Percentiles rank a stretch among this genome's conserved stretches.
phyloP scores from a whole-genome alignment of 2,888 invertebrate genomes.

The Palloptera scutellata region DNA sequence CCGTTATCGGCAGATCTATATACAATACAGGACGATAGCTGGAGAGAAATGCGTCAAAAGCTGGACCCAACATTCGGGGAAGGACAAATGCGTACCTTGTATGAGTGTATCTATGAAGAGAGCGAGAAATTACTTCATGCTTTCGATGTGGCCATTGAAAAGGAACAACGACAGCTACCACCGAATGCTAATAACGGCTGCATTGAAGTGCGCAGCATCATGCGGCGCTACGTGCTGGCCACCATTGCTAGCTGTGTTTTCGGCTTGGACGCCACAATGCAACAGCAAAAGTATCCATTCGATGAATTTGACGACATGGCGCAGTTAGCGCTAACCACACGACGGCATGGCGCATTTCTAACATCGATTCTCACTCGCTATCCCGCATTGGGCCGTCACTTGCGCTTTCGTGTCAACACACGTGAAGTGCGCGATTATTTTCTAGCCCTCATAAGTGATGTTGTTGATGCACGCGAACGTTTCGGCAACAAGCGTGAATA shows the following conservation, averaged over 20 bases:
- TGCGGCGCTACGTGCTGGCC: slow-evolving; percentile 52
- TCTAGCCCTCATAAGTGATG: slow-evolving; percentile 44
- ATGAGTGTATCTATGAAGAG: slow-evolving; percentile 45
- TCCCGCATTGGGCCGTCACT: slow-evolving; percentile 48
- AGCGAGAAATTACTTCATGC: slow-evolving; percentile 43
- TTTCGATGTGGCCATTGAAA: slow-evolving; percentile 40
- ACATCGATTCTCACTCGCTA: slow-evolving; percentile 50
- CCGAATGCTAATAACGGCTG: slow-evolving; percentile 52
- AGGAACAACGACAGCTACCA: slow-evolving; percentile 49
- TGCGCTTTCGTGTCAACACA: slow-evolving; percentile 48
- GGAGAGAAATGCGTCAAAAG: slow-evolving; percentile 63
- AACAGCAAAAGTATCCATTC: slow-evolving; percentile 46
- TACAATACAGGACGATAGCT: slow-evolving; percentile 59
- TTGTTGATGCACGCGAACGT: slow-evolving; percentile 47
- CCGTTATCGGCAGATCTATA: slow-evolving; percentile 64
- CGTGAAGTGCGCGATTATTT: slow-evolving; percentile 51
- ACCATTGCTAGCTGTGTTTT: slow-evolving; percentile 53
- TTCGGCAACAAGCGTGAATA: neutral
- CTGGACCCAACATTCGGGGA: slow-evolving; percentile 58
- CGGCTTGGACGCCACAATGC: slow-evolving; percentile 45
- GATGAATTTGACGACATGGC: slow-evolving; percentile 55
- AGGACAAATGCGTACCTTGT: slow-evolving; percentile 57
- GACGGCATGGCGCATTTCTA: slow-evolving; percentile 47
- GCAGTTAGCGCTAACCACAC: slow-evolving; percentile 48
- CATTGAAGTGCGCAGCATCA: slow-evolving; percentile 49